Evolutionary conservation across 2,888 invertebrate genomes (phyloP).

Genomic region (Sarcophaga rosellei): DNA sequence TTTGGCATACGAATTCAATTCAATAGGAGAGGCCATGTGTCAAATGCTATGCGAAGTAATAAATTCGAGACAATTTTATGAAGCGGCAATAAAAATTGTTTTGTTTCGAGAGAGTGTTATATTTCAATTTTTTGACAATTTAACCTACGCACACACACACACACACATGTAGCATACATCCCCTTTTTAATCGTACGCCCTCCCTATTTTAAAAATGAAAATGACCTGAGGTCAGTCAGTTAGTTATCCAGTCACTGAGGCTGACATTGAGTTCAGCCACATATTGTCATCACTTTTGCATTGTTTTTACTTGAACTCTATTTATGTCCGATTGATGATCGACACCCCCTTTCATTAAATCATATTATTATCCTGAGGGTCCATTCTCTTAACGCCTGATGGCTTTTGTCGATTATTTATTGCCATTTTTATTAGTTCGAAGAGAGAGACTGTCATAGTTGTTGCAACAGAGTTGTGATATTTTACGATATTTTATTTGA

Average conservation of each 20-base stretch:
- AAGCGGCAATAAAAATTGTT: slow-evolving; percentile 53
- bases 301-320: slow-evolving; percentile 15
- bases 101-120: slow-evolving; percentile 52
- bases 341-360: slow-evolving; percentile 68
- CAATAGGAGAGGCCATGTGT: slow-evolving; percentile 44
- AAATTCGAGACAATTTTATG: slow-evolving; percentile 43
- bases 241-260: slow-evolving; percentile 24
- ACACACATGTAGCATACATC: slow-evolving; percentile 25
- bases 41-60: slow-evolving; percentile 19
- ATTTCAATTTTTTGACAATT: slow-evolving; percentile 63
- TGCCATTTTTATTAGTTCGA: slow-evolving; percentile 65
- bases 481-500: slow-evolving; percentile 42
- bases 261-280: slow-evolving; percentile 44
- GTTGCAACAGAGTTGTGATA: slow-evolving; percentile 13
- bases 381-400: slow-evolving; percentile 57
- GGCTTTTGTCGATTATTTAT: slow-evolving; percentile 62
- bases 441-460: neutral
- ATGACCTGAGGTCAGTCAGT: slow-evolving; percentile 60
- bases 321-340: slow-evolving; percentile 53
- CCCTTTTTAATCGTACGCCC: slow-evolving; percentile 46
- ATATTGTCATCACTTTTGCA: slow-evolving; percentile 47
- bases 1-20: slow-evolving; percentile 12
- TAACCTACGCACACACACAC: slow-evolving; percentile 42
- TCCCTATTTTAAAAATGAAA: slow-evolving; percentile 53
- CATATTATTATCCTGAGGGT: slow-evolving; percentile 66